These are phyloP conservation scores for Petrocephalus schoutedeni DNA, from an alignment of 2,797 vertebrate genomes.

Conservation along the genomic window DNA sequence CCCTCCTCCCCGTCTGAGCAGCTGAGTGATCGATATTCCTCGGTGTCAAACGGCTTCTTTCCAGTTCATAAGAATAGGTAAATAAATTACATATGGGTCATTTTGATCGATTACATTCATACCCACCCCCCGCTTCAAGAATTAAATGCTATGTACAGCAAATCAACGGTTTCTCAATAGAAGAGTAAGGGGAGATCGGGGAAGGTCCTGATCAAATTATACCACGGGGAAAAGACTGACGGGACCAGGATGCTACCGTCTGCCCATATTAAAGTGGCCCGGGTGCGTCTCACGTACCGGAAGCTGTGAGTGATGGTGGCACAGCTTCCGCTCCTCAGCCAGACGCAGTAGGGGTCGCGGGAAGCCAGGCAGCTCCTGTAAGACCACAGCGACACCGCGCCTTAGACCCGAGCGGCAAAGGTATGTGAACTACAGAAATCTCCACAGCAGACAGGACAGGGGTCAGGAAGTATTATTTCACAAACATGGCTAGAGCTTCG, in stretches of 20 bases:
- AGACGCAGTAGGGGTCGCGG: slow-evolving; percentile 84
- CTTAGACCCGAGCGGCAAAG: neutral
- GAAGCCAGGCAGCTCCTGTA: slow-evolving; percentile 82
- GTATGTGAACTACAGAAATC: neutral
- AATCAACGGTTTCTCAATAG: neutral
- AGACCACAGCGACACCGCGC: slow-evolving; percentile 34
- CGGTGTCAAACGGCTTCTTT: slow-evolving; percentile 31
- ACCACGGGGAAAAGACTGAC: neutral
- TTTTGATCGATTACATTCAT: slow-evolving; percentile 30
- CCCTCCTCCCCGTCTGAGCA: slow-evolving; percentile 3
- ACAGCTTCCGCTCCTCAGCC: slow-evolving; percentile 75
- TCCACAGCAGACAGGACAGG: neutral
- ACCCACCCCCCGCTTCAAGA: neutral
- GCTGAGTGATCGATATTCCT: slow-evolving; percentile 35
- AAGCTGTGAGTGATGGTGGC: slow-evolving; percentile 59
- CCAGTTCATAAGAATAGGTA: slow-evolving; percentile 29
- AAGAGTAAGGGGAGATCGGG: neutral
- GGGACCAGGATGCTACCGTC: neutral
- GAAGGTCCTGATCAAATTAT: neutral
- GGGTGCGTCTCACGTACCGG: slow-evolving; percentile 60
- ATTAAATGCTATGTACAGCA: neutral
- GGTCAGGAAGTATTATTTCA: neutral
- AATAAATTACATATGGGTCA: slow-evolving; percentile 33
- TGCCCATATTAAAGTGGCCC: neutral
- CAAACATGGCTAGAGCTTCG: neutral